Conservation (phyloP, 2,888 invertebrate species). For the Noctua fimbriata region DNA sequence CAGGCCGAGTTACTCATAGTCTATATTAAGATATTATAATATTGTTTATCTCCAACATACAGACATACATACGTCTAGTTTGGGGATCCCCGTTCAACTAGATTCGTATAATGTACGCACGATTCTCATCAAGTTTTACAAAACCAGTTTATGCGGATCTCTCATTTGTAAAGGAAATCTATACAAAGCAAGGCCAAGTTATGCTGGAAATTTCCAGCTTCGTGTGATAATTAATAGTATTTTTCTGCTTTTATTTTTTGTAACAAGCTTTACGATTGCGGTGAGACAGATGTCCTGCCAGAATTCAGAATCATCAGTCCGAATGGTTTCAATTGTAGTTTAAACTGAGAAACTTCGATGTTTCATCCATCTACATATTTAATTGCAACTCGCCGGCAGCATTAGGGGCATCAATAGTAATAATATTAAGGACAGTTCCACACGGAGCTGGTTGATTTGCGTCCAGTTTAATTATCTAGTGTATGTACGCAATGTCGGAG, state of each 20-base stretch:
- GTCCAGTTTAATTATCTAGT: constrained; percentile 53
- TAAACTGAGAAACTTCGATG: neutral
- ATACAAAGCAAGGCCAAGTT: no score
- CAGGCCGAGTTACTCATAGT: neutral
- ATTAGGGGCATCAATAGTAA: neutral
- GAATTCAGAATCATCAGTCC: neutral
- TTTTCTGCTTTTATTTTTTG: no score
- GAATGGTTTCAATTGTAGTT: neutral
- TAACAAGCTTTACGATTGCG: no score
- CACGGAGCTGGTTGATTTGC: constrained; percentile 51
- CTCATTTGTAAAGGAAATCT: no score
- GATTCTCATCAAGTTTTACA: no score
- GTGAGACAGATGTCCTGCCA: neutral
- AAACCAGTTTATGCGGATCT: no score
- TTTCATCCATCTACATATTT: constrained; percentile 4
- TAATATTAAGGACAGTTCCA: constrained; percentile 28
- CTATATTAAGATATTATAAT: neutral
- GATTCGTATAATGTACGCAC: neutral
- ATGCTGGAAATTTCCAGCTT: no score
- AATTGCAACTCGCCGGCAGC: neutral
- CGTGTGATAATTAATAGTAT: neutral
- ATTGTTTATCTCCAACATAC: neutral
- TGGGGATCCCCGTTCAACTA: neutral
- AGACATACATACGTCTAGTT: neutral
- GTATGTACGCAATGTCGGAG: constrained; percentile 59